phyloP scores from a whole-genome alignment of 2,113 vertebrate genomes.

The Tricholaema leucomelas region DNA sequence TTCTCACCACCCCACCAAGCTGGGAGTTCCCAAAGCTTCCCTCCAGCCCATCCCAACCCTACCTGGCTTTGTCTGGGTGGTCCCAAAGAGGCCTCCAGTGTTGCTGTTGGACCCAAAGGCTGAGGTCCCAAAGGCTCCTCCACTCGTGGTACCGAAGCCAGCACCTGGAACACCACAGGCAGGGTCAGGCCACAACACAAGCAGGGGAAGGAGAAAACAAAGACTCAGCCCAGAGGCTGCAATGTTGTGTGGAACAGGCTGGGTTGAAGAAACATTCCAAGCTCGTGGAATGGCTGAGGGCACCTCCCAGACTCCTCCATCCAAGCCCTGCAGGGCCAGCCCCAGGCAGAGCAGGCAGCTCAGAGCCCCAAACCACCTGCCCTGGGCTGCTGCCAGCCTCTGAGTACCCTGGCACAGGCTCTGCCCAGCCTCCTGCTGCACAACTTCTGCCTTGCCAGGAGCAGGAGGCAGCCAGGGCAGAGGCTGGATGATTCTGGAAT shows the following conservation, averaged over 20 bases:
- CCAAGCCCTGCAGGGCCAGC: not conserved
- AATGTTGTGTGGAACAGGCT: not conserved
- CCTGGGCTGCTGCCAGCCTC: not conserved
- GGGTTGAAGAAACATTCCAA: too few species aligned
- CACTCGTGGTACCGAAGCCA: constrained; percentile 83
- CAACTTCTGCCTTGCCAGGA: too few species aligned
- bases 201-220: accelerated
- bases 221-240: not conserved
- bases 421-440: too few species aligned
- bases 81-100: constrained; percentile 89
- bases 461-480: not conserved
- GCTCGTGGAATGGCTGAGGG: too few species aligned
- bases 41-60: not conserved
- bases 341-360: not conserved
- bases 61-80: constrained; percentile 92
- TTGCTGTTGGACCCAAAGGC: constrained; percentile 88
- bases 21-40: too few species aligned
- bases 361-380: not conserved
- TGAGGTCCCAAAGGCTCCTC: constrained; percentile 89
- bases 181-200: not conserved
- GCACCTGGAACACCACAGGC: constrained; percentile 73
- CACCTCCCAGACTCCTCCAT: too few species aligned
- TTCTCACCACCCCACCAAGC: too few species aligned
- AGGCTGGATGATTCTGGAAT: not conserved
- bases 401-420: too few species aligned